phyloP scores from a whole-genome alignment of 2,888 invertebrate genomes.

The Conomelus anceps region DNA sequence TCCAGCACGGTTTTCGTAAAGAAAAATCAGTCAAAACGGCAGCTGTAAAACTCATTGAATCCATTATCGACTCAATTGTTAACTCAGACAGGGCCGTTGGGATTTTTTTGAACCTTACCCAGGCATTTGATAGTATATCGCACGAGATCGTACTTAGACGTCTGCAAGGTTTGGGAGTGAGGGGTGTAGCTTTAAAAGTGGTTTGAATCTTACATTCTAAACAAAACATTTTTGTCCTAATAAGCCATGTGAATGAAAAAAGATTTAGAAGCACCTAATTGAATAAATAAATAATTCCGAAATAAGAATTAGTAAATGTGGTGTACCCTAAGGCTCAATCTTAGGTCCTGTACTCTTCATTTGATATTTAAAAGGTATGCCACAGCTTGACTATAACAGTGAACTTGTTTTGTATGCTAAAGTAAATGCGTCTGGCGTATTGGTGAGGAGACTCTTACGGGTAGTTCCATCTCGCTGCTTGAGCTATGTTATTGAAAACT shows the following conservation, averaged over 20 bases:
- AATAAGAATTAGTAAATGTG: no score
- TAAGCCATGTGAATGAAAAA: not conserved
- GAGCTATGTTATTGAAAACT: no score
- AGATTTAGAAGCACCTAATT: not conserved
- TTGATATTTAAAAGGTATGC: no score
- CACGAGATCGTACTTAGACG: no score
- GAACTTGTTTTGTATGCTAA: no score
- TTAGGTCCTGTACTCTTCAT: not conserved
- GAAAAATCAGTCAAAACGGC: not conserved
- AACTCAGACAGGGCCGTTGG: not conserved
- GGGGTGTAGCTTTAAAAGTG: no score
- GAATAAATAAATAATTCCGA: not conserved
- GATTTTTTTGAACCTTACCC: not conserved
- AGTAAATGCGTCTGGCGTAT: no score
- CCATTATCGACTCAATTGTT: not conserved
- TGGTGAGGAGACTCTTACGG: no score
- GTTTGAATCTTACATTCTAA: not conserved
- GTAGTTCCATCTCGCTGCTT: no score
- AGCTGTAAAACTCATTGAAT: not conserved
- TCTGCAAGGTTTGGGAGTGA: not conserved
- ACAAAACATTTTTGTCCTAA: not conserved
- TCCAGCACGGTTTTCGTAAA: no score
- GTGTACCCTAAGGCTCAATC: not conserved
- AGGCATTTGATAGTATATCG: no score
- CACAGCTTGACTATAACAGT: no score